A percentile compares a stretch with the other conserved stretches of the same genome.
Evolutionary conservation across 2,888 invertebrate species (phyloP).

Genomic region (Alentia gelatinosa): DNA sequence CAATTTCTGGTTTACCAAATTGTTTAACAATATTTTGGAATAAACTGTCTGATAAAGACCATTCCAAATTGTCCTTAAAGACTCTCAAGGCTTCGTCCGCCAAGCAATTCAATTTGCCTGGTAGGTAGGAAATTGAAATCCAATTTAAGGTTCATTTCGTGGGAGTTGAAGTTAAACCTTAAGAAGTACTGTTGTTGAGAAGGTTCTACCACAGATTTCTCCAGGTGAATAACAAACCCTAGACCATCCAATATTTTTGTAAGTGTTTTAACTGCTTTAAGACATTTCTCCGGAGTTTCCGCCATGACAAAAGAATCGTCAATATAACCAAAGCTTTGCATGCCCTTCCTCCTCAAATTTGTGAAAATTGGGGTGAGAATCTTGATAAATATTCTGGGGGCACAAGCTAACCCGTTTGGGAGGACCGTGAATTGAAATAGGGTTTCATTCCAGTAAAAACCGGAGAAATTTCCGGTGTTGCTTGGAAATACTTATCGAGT

Average conservation of each 20-base stretch:
- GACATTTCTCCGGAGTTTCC: not conserved
- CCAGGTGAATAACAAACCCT: not conserved
- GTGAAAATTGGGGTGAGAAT: not conserved
- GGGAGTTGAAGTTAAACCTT: not conserved
- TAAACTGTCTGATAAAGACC: not conserved
- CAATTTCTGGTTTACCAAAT: not conserved
- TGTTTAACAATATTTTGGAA: not conserved
- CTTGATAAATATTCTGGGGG: not conserved
- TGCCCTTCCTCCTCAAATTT: not conserved
- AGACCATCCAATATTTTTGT: not conserved
- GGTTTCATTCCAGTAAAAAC: not conserved
- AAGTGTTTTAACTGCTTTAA: not conserved
- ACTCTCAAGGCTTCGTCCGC: not conserved
- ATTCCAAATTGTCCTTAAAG: not conserved
- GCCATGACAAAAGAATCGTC: not conserved
- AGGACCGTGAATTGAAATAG: not conserved
- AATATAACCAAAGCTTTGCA: not conserved
- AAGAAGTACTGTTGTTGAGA: not conserved
- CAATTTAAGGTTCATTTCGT: not conserved
- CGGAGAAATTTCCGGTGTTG: not conserved
- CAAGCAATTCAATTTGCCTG: not conserved
- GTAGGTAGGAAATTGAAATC: not conserved
- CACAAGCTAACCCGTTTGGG: not conserved
- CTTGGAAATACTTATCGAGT: not conserved
- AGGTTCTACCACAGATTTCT: not conserved